Evolutionary conservation across 2,113 vertebrate genomes (phyloP).

Genomic region (Daubentonia madagascariensis): DNA sequence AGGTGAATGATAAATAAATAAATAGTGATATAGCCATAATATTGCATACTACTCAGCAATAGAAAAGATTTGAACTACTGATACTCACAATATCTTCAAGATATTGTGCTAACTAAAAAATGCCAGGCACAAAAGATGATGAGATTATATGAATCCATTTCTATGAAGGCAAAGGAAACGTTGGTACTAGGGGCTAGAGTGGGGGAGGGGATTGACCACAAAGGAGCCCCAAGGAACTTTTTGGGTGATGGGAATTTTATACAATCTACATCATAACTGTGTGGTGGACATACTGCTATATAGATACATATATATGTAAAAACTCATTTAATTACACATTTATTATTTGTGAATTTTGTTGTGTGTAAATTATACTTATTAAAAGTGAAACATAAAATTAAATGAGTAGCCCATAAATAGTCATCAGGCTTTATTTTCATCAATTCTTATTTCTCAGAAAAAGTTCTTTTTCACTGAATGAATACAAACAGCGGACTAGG

Average conservation of each 20-base stretch:
- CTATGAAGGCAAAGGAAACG: background rate
- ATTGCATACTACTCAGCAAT: background rate
- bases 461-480: background rate
- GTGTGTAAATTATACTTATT: background rate
- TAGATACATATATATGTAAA: background rate
- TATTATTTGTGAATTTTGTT: background rate
- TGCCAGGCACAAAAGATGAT: background rate
- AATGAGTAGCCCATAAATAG: background rate
- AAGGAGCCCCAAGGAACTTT: background rate
- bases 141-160: background rate
- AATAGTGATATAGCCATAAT: background rate
- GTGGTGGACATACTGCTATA: background rate
- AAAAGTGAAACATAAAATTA: background rate
- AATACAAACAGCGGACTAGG: background rate
- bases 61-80: background rate
- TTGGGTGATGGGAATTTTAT: background rate
- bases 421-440: background rate
- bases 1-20: background rate
- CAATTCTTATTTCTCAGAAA: background rate
- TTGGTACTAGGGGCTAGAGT: background rate
- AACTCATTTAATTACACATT: background rate
- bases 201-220: background rate
- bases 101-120: background rate
- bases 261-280: background rate
- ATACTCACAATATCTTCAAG: background rate